Base-by-base conservation (phyloP, 92 coral and sea anemone genomes). In the Desmophyllum pertusum region DNA sequence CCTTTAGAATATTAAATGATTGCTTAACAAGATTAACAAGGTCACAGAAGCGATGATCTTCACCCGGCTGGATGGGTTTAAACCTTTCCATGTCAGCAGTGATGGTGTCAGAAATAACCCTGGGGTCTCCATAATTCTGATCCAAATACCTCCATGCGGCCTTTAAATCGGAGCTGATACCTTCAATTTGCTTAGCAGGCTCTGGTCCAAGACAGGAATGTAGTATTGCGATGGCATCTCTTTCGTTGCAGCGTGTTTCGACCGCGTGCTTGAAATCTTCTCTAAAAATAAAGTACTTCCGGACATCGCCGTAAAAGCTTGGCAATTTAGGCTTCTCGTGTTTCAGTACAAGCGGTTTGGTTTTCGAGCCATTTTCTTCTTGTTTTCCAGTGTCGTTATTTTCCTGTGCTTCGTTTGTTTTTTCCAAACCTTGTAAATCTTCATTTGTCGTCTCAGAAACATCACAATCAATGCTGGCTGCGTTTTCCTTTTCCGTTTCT, bases 1-100 rank as follows among this genome's bases (percentile, higher is more conserved):
- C 83, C 63, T 89, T 85, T 25, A 89, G 65, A 19, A 77, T 89
- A 37, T 89, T 85, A 33, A 29, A 81, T 15, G 79, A 71, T 15
- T 78, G 15, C 21, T 75, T 46, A 0, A 89, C 87, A 38, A 87
- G 87, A 70, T 87, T 79, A 5, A 87, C 94, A 0, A 83, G 80
- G 0, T 87, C 94, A 41, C 94, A 90, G 57, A 90, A 90, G 10
- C 91, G 83, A 8, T 75, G 42, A 57, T 90, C 94, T 40, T 90
- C 86, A 14, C 91, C 91, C 7, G 81, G 76, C 78, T 87, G 91
- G 0, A 87, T 37, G 9, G 86, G 57, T 45, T 81, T 83, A 33
- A 90, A 90, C 40, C 72, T 77, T 29, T 77, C 90, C 41, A 81
- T 23, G 70, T 90, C 93, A 23, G 79, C 38, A 17, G 76, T 84